phyloP scores from a whole-genome alignment of 2,113 vertebrate species.

The Anas platyrhynchos region DNA sequence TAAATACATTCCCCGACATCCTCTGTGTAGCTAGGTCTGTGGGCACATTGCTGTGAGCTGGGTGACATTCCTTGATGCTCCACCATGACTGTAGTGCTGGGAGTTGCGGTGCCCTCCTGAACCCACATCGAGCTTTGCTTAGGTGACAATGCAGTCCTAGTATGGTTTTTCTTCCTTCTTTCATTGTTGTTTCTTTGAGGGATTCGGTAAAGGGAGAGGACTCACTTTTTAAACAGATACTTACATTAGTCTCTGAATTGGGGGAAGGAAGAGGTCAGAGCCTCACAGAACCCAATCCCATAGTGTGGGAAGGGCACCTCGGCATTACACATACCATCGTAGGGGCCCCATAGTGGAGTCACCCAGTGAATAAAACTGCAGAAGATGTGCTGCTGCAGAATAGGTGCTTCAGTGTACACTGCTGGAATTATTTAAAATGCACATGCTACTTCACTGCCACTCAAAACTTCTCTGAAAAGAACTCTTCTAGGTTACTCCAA shows the following conservation, averaged over 20 bases:
- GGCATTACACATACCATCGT: neutral
- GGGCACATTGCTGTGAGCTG: neutral
- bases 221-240: neutral
- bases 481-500: neutral
- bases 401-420: neutral
- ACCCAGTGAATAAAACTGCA: neutral
- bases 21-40: neutral
- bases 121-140: neutral
- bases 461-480: neutral
- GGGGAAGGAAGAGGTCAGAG: neutral
- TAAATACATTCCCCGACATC: neutral
- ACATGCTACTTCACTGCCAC: neutral
- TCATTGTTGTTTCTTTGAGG: neutral
- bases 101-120: neutral
- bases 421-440: neutral
- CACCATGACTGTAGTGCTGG: accelerated
- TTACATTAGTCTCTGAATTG: neutral
- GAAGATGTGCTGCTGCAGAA: neutral
- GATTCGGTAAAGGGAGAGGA: neutral
- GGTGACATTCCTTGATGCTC: neutral
- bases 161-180: neutral
- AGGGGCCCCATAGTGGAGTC: neutral
- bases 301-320: neutral
- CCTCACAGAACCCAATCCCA: neutral
- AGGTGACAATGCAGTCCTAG: neutral